Conservation (phyloP, 2,797 vertebrate genomes). For the Propithecus deckenii region DNA sequence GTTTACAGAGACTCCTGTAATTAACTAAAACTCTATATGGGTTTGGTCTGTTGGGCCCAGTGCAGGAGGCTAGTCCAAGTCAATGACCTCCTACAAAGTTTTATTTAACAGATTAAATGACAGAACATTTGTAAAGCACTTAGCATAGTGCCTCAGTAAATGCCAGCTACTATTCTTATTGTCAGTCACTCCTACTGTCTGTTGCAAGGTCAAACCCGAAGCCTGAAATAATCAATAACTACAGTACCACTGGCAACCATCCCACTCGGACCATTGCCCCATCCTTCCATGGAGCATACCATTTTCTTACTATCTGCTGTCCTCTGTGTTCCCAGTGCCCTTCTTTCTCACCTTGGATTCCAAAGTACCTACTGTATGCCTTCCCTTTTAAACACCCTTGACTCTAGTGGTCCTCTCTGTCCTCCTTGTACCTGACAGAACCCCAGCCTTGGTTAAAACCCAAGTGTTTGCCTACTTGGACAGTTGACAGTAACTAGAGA, state of each 20-base stretch:
- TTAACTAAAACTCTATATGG: not conserved
- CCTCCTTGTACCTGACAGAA: not conserved
- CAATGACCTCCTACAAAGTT: not conserved
- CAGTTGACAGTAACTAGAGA: not conserved
- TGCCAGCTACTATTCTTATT: not conserved
- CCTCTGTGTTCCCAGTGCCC: not conserved
- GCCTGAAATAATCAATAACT: not conserved
- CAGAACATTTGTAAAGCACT: not conserved
- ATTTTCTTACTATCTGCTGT: not conserved
- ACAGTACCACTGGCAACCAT: not conserved
- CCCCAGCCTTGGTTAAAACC: not conserved
- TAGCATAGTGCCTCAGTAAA: not conserved
- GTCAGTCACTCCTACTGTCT: not conserved
- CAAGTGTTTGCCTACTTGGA: not conserved
- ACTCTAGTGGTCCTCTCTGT: not conserved
- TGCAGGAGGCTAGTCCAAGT: not conserved
- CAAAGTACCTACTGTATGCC: not conserved
- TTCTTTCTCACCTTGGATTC: not conserved
- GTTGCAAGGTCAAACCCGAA: not conserved
- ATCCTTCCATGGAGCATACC: not conserved
- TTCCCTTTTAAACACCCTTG: not conserved
- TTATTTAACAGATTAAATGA: not conserved
- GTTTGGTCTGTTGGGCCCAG: not conserved
- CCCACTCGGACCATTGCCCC: not conserved
- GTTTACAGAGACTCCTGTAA: not conserved